A percentile compares a stretch with the other conserved stretches of the same genome.
Evolutionary conservation across 2,888 invertebrate genomes (phyloP).

Genomic region (Prosapia bicincta): DNA sequence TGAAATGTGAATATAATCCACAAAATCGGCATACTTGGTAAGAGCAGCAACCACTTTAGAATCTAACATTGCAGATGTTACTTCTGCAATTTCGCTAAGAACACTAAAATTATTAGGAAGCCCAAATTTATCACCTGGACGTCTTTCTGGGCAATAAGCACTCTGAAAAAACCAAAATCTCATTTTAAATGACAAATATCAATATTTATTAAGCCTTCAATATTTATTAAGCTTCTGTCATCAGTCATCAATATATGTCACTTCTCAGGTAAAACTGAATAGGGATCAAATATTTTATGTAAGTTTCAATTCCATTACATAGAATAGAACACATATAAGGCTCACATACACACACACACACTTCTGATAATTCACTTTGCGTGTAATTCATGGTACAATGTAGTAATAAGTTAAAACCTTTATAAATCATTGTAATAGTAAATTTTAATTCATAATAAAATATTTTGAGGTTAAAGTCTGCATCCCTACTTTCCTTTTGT

Average conservation of each 20-base stretch:
- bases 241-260: not conserved
- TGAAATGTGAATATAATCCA: constrained; percentile 96
- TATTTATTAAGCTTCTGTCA: not conserved
- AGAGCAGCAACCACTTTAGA: constrained; percentile 71
- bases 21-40: constrained; percentile 72
- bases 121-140: constrained; percentile 76
- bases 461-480: no score
- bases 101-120: constrained; percentile 70
- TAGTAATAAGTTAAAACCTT: no score
- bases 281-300: not conserved
- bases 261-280: not conserved
- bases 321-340: no score
- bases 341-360: no score
- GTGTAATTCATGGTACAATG: no score
- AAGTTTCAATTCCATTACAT: no score
- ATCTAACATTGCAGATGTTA: constrained; percentile 79
- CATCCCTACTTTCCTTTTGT: no score
- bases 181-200: no score
- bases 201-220: no score
- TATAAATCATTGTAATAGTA: no score
- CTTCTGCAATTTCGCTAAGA: constrained; percentile 89
- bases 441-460: no score
- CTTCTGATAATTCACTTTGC: no score
- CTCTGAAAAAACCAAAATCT: constrained; percentile 51
- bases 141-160: constrained; percentile 79